Percentiles rank a stretch among this genome's conserved stretches.
These are phyloP conservation scores for Meandrina meandrites DNA, from an alignment of 92 coral and sea anemone genomes.

Conservation along the genomic window DNA sequence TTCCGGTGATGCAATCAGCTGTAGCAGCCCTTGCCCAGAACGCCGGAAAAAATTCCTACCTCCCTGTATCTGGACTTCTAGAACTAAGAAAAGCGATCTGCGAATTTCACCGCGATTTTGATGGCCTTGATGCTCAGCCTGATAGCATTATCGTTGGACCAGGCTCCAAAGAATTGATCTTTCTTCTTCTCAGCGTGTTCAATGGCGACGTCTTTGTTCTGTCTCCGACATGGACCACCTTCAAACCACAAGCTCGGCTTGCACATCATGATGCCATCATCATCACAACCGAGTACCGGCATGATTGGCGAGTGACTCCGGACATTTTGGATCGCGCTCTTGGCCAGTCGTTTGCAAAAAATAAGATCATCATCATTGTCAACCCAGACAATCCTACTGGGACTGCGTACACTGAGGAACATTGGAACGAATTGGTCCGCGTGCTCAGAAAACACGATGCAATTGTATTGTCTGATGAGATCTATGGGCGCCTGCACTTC, in stretches of 20 bases:
- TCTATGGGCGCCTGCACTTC: conserved; percentile 55
- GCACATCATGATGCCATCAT: conserved; percentile 46
- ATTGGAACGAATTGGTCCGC: conserved; percentile 39
- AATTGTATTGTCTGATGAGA: conserved; percentile 59
- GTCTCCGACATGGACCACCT: conserved; percentile 65
- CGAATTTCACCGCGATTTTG: conserved; percentile 57
- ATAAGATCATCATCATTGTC: conserved; percentile 43
- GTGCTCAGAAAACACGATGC: conserved; percentile 52
- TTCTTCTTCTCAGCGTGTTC: conserved; percentile 48
- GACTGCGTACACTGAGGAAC: conserved; percentile 46
- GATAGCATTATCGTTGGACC: conserved; percentile 61
- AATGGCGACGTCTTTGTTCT: conserved; percentile 58
- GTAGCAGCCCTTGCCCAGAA: conserved; percentile 29
- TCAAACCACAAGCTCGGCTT: conserved; percentile 49
- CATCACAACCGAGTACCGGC: conserved; percentile 53
- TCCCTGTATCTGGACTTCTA: conserved; percentile 54
- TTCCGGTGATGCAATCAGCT: conserved; percentile 53
- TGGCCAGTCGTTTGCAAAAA: conserved; percentile 28
- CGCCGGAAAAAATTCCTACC: conserved; percentile 50
- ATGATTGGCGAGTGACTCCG: conserved; percentile 56
- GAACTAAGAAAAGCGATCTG: conserved; percentile 59
- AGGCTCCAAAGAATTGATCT: conserved; percentile 60
- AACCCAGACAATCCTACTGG: conserved; percentile 72
- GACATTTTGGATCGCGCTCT: conserved; percentile 47
- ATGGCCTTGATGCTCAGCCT: conserved; percentile 41